Evolutionary conservation across 2,888 invertebrate species (phyloP), one percentile per base, ranked within the genome.

Genomic region (Tenodera sinensis): DNA sequence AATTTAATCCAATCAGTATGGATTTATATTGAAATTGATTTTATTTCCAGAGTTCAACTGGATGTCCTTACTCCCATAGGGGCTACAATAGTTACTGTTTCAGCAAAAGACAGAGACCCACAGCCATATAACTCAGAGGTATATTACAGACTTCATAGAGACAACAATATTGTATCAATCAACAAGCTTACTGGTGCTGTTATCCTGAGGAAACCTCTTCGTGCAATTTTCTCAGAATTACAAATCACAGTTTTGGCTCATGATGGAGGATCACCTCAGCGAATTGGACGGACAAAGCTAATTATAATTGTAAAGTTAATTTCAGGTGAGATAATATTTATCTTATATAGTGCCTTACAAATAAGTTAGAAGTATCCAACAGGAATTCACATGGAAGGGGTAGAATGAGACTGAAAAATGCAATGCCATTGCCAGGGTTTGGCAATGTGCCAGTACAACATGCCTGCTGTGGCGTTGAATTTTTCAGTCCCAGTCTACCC

Each of bases 221-320:
- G 83, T 12, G 20, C 54, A 14, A 28, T 28, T n/a, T 81, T 83
- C 71, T 54, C 82, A 20, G 71, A 88, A 25, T 20, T 89, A 14
- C 34, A 84, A 12, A 89, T 89, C 83, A 85, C 89, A 15, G 42
- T 89, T 25, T 42, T 87, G 12, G 90, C 90, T 12, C 54, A 81
- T n/a, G 90, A 90, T 83, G 90, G 89, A 15, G 90, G 90, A 20
- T 90, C 90, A 25, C 90, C 90, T 20, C 83, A 42, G 3, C 34
- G 89, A 14, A 83, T 20, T 15, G 84, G 85, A 15, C 81, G 30
- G 30, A 87, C 90, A 0, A 87, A 89, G 47, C 87, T 90, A 7
- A 90, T 88, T 7, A 89, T 90, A 9, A 83, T 84, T 28, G 84
- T 90, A 15, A 90, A 90, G 83, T 88, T 87, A 28, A 47, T 89